Evolutionary conservation across 1,140 invertebrate genomes (phyloP).

Genomic region (Paralvinella palmiformis): DNA sequence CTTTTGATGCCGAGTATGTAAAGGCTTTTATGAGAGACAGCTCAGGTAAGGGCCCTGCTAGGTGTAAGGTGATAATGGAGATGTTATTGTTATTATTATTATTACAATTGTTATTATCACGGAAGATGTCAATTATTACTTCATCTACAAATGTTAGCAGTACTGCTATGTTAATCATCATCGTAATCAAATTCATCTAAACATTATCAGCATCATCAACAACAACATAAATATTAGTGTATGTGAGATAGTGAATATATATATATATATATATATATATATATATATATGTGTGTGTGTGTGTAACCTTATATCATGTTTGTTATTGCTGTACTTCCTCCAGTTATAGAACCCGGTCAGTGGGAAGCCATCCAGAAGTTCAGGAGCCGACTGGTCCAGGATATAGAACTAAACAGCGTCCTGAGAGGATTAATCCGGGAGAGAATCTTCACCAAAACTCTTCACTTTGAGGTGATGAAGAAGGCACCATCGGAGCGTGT

Average conservation of each 20-base stretch:
- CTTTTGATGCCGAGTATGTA: slow-evolving; percentile 14
- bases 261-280: background rate
- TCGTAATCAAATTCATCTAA: no score
- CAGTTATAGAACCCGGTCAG: slow-evolving; percentile 1
- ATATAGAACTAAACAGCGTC: slow-evolving; percentile 14
- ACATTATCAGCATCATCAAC: no score
- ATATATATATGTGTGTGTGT: background rate
- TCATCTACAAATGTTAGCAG: no score
- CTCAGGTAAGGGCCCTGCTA: slow-evolving; percentile 7
- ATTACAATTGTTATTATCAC: background rate
- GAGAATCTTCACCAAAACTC: slow-evolving; percentile 13
- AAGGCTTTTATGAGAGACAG: slow-evolving; percentile 14
- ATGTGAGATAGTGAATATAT: background rate
- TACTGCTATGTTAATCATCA: no score
- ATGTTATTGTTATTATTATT: background rate
- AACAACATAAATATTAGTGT: no score
- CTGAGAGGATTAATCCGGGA: slow-evolving; percentile 14
- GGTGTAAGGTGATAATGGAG: background rate
- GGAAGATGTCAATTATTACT: no score
- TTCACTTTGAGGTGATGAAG: slow-evolving; percentile 19
- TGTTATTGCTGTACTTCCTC: background rate
- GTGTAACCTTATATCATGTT: background rate
- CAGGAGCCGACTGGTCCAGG: background rate
- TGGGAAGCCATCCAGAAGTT: slow-evolving; percentile 8
- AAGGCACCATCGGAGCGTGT: slow-evolving; percentile 7